Base-by-base conservation (phyloP, 2,888 invertebrate species). In the Scelioninae gen. 1 region DNA sequence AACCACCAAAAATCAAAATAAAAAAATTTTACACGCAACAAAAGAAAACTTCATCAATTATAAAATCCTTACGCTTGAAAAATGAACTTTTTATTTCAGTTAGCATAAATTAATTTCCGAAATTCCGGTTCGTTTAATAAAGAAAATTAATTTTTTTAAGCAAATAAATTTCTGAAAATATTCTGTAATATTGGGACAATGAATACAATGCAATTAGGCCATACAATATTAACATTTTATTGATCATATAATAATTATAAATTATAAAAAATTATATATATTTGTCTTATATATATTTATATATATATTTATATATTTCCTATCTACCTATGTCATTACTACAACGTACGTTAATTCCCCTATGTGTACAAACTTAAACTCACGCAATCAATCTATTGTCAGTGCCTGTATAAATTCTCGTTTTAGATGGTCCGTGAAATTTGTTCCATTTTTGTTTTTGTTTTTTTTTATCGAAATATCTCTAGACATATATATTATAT, bases 261-360 rank as follows among this genome's bases (percentile, higher is more conserved):
- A 89, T 90, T 89, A 90, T 90, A 89, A 88, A 90, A 90, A 89
- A 90, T 89, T 88, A 89, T 88, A 88, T 89, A 85, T 87, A 77
- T 85, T 82, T 85, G 83, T 84, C 85, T 86, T 85, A 86, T 82
- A 86, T 87, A 85, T 82, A 86, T 87, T 86, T 82, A 86, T 87
- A 85, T 82, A 86, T 87, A 85, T 86, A 86, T 83, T 85, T 85
- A 79, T 86, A 88, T 87, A 87, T 87, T 86, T 85, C 85, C 87
- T 89, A 88, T 85, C 87, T 88, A 88, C 69, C 82, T 83, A 80
- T 60, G 51, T 76, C 85, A 82, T 83, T 68, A 72, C 85, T 84
- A 85, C 80, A 74, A 69, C 83, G 82, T 85, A 86, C 77, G 58
- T 85, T 83, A 85, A 75, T 82, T 84, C 81, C 65, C 62, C 83